Evolutionary conservation across 2,797 vertebrate genomes (phyloP).

Genomic region (Ceryle rudis): DNA sequence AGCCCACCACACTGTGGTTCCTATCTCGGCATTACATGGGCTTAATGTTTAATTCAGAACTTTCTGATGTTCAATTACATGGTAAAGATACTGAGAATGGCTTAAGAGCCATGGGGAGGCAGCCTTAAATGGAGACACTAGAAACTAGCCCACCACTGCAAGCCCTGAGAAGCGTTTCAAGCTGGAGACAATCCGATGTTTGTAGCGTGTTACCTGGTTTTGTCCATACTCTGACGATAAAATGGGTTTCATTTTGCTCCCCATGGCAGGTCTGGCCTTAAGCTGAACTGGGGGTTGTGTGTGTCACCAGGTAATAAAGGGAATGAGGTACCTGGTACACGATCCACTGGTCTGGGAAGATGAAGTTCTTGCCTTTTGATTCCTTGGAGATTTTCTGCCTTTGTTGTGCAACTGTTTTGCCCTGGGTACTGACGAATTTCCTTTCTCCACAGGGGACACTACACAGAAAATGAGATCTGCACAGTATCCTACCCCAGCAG

Average conservation of each 20-base stretch:
- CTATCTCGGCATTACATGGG: not conserved
- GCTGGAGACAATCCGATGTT: not conserved
- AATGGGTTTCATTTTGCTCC: not conserved
- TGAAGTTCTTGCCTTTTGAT: not conserved
- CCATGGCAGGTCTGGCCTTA: not conserved
- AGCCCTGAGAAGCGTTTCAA: not conserved
- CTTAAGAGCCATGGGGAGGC: not conserved
- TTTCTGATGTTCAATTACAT: not conserved
- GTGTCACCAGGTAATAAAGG: constrained; percentile 28
- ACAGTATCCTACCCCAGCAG: constrained; percentile 99
- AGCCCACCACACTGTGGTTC: not conserved
- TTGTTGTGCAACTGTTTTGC: constrained; percentile 20
- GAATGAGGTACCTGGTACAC: not conserved
- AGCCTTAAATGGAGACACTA: not conserved
- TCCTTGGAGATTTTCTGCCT: constrained; percentile 17
- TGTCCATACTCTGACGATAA: not conserved
- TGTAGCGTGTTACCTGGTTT: not conserved
- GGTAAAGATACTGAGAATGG: not conserved
- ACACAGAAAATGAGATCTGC: constrained; percentile 99
- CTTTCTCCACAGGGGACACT: constrained; percentile 93
- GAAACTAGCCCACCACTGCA: not conserved
- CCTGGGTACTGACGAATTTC: constrained; percentile 32
- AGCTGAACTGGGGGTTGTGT: not conserved
- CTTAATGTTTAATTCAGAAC: constrained; percentile 15
- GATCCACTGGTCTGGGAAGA: constrained; percentile 14